These are phyloP conservation scores for rabbit (Oryctolagus cuniculus) DNA, from an alignment of 2,113 vertebrate species.

Conservation along the genomic window DNA sequence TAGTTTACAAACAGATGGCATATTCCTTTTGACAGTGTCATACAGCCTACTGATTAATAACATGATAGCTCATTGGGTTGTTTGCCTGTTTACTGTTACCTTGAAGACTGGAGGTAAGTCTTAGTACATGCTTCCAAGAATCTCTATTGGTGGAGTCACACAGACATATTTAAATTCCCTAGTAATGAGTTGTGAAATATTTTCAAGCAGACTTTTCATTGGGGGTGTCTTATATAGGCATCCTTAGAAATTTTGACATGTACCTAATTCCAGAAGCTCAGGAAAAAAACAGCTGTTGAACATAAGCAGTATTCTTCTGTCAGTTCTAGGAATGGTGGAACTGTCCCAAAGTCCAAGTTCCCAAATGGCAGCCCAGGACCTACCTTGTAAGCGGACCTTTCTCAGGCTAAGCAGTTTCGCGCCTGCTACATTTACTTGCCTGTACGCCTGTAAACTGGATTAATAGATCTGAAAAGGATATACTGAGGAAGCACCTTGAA, in stretches of 20 bases:
- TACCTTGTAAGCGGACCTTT: background rate
- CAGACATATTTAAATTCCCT: too few relatives aligned
- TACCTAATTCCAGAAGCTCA: background rate
- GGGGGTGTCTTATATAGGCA: background rate
- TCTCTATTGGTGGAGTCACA: background rate
- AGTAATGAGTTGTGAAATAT: background rate
- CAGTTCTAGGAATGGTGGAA: background rate
- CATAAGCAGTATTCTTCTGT: background rate
- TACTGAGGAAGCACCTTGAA: slow-evolving; percentile 25
- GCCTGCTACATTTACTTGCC: background rate
- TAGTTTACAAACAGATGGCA: background rate
- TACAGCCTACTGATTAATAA: background rate
- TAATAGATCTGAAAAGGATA: slow-evolving; percentile 6
- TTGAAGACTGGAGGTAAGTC: background rate
- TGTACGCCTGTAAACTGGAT: background rate
- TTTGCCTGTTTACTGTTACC: background rate
- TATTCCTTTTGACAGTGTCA: background rate
- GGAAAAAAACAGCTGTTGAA: slow-evolving; percentile 3
- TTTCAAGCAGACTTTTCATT: background rate
- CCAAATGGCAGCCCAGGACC: background rate
- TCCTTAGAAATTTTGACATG: background rate
- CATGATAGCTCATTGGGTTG: background rate
- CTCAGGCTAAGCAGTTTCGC: background rate
- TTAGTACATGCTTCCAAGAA: background rate
- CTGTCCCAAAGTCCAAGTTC: background rate